phyloP scores from a whole-genome alignment of 2,888 invertebrate genomes.

The Chaitophorus viminalis region DNA sequence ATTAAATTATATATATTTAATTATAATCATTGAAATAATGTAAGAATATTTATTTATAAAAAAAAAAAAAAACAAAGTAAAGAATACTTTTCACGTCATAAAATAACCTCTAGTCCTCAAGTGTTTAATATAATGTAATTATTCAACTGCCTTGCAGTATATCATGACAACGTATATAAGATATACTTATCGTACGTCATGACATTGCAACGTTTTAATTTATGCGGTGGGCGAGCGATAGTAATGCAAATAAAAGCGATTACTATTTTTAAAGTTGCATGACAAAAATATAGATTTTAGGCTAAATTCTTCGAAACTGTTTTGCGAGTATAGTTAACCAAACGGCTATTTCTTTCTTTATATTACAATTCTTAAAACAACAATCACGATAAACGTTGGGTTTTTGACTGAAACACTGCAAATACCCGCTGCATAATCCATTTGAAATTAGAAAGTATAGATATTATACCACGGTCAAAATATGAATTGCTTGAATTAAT shows the following conservation, averaged over 20 bases:
- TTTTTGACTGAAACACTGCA: not conserved
- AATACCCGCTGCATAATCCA: not conserved
- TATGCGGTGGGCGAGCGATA: not conserved
- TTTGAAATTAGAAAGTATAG: not conserved
- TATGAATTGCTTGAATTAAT: not conserved
- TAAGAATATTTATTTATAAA: too few species aligned
- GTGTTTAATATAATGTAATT: too few species aligned
- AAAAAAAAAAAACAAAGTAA: too few species aligned
- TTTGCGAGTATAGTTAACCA: not conserved
- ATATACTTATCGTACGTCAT: not conserved
- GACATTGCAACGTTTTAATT: constrained; percentile 20
- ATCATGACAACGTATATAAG: too few species aligned
- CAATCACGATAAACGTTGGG: not conserved
- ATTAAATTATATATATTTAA: too few species aligned
- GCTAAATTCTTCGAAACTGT: not conserved
- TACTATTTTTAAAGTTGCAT: constrained; percentile 18
- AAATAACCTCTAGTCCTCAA: too few species aligned
- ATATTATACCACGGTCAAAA: not conserved
- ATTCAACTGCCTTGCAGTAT: too few species aligned
- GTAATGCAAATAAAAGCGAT: constrained; percentile 32
- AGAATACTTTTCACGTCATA: too few species aligned
- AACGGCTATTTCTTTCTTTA: not conserved
- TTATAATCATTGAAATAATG: too few species aligned
- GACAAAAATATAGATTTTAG: constrained; percentile 24
- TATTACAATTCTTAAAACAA: not conserved